Conservation (phyloP, 2,797 vertebrate genomes). For the Hydrophis major region DNA sequence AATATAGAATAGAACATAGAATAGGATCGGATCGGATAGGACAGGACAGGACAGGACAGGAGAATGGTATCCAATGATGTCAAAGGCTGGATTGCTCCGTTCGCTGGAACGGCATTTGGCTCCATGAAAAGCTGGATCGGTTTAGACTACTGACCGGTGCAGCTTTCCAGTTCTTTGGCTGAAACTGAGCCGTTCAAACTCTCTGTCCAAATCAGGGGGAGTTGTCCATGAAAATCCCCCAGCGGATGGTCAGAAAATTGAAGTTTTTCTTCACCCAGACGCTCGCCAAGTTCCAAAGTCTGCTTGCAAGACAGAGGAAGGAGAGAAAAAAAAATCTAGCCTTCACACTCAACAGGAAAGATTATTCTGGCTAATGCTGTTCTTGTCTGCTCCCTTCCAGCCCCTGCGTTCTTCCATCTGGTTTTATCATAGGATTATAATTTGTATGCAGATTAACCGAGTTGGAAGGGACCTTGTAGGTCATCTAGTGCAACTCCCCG, state of each 20-base stretch:
- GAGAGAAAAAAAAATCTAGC: neutral
- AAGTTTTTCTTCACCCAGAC: neutral
- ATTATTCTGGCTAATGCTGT: constrained; percentile 52
- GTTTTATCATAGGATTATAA: constrained; percentile 40
- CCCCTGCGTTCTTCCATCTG: constrained; percentile 68
- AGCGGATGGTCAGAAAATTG: neutral
- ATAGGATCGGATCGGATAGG: too few relatives aligned
- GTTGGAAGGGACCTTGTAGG: too few relatives aligned
- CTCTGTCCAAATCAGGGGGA: neutral
- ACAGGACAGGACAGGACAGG: too few relatives aligned
- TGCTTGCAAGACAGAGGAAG: neutral
- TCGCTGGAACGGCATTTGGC: neutral
- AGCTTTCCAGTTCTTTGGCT: neutral
- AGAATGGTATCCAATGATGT: neutral
- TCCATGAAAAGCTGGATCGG: neutral
- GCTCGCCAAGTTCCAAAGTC: neutral
- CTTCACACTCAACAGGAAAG: constrained; percentile 31
- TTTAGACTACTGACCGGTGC: neutral
- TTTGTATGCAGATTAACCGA: constrained; percentile 3
- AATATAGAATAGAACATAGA: too few relatives aligned
- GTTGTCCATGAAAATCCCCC: neutral
- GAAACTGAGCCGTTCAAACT: neutral
- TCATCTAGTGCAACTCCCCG: too few relatives aligned
- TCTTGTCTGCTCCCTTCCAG: constrained; percentile 58
- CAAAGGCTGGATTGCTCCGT: neutral